Conservation (phyloP, 1,140 invertebrate species). For the Ips typographus region DNA sequence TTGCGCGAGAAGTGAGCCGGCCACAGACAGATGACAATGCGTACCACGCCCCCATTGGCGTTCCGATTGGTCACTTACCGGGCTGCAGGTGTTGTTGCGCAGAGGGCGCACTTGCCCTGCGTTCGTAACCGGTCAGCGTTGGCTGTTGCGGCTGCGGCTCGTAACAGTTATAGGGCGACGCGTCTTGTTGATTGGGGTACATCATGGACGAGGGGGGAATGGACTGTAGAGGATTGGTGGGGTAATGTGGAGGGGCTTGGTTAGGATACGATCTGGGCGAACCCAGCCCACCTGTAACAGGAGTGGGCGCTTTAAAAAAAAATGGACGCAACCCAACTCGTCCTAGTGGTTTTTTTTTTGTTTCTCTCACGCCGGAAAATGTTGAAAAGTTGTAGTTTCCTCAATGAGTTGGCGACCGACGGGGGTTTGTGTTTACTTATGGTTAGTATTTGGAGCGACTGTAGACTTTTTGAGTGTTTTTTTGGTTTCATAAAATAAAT, state of each 20-base stretch:
- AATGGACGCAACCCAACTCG: slow-evolving; percentile 5
- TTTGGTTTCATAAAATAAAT: neutral
- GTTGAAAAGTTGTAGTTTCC: slow-evolving; percentile 19
- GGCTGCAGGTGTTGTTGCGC: slow-evolving; percentile 55
- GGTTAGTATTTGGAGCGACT: neutral
- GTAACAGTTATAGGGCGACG: slow-evolving; percentile 61
- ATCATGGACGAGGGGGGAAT: slow-evolving; percentile 17
- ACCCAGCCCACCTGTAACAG: slow-evolving; percentile 61
- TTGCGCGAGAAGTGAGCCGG: neutral
- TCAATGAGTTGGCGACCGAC: slow-evolving; percentile 19
- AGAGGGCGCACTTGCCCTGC: slow-evolving; percentile 55
- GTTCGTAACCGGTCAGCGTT: slow-evolving; percentile 52
- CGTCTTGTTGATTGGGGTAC: slow-evolving; percentile 55
- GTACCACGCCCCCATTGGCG: neutral
- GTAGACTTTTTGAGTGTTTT: too few relatives aligned
- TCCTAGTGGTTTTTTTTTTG: slow-evolving; percentile 1
- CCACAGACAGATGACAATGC: slow-evolving; percentile 11
- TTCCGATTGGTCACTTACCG: slow-evolving; percentile 56
- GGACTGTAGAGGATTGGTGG: slow-evolving; percentile 46
- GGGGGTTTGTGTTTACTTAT: neutral
- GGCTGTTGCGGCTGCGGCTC: slow-evolving; percentile 61
- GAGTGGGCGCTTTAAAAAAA: slow-evolving; percentile 5
- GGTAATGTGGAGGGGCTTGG: slow-evolving; percentile 55
- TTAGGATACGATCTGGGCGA: slow-evolving; percentile 57
- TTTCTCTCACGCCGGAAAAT: neutral